phyloP scores from a whole-genome alignment of 2,797 vertebrate genomes.

The Antennarius maculatus region DNA sequence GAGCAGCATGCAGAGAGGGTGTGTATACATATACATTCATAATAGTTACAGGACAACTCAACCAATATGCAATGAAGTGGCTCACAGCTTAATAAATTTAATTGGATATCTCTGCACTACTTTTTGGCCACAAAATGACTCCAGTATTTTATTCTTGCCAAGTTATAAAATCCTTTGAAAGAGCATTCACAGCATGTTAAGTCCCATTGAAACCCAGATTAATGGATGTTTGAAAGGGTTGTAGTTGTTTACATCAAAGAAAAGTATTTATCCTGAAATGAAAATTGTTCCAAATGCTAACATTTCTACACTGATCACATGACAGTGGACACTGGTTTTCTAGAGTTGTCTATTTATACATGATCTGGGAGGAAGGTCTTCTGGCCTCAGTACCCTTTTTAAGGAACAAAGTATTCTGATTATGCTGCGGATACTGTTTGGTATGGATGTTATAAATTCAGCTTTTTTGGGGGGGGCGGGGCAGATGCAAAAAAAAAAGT shows the following conservation, averaged over 20 bases:
- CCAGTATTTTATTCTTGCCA: constrained; percentile 3
- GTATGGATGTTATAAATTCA: background rate
- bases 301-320: background rate
- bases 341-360: constrained; percentile 4
- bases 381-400: no score
- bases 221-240: constrained; percentile 1
- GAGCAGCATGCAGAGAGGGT: constrained; percentile 76
- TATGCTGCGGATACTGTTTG: constrained; percentile 12
- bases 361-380: background rate
- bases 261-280: background rate
- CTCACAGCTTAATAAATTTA: constrained; percentile 19
- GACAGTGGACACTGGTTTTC: background rate
- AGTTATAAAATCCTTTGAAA: constrained; percentile 25
- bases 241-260: constrained; percentile 23
- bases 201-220: constrained; percentile 14
- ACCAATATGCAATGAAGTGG: constrained; percentile 30
- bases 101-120: constrained; percentile 20
- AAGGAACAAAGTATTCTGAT: constrained; percentile 3
- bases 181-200: constrained; percentile 15
- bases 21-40: constrained; percentile 59
- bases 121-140: constrained; percentile 15
- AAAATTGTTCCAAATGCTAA: background rate
- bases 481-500: constrained; percentile 18
- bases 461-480: constrained; percentile 16
- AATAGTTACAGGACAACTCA: constrained; percentile 41